Evolutionary conservation across 2,797 vertebrate genomes (phyloP), one percentile per base, ranked within the genome.

Genomic region (Syngnathus rostellatus): DNA sequence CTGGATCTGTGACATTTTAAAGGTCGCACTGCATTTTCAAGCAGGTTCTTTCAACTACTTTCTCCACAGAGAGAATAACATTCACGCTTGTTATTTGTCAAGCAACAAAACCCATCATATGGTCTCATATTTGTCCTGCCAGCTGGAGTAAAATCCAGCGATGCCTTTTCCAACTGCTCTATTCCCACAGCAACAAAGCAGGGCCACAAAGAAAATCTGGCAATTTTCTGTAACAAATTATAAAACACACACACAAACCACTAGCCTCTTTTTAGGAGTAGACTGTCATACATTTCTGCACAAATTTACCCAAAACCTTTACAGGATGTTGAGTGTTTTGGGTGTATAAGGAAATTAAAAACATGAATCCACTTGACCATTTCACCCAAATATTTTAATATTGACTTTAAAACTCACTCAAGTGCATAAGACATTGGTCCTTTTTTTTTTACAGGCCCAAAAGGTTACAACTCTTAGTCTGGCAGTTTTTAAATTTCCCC

Each of bases 41-140:
- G 43, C 14, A 48, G 62, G 25, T 37, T 48, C 62, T 63, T 63
- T 63, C 62, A 37, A 48, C 16, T 7, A 25, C 43, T 63, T 63
- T 63, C 62, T 19, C 45, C 11, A 38, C 31, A 38, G 43, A 38
- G 62, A 62, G 46, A 62, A 62, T 62, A 62, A 43, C 60, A 46
- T 62, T 45, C 11, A 62, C 12, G 60, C 21, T 62, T 46, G 60
- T 62, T 46, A 62, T 62, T 62, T 62, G 31, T 45, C 60, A 39
- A 68, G 57, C 58, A 63, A 68, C 60, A 68, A 62, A 61, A 54
- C 21, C 60, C 60, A 62, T 62, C 60, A 62, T 62, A 62, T 62
- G 41, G 41, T 25, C 39, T 61, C 59, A 41, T 61, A 61, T 61
- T 61, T 43, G 39, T 43, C 41, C 41, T 45, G 60, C 60, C 60